Evolutionary conservation across 2,888 invertebrate genomes (phyloP), one percentile per base, ranked within the genome.

Genomic region (Dioctria rufipes): DNA sequence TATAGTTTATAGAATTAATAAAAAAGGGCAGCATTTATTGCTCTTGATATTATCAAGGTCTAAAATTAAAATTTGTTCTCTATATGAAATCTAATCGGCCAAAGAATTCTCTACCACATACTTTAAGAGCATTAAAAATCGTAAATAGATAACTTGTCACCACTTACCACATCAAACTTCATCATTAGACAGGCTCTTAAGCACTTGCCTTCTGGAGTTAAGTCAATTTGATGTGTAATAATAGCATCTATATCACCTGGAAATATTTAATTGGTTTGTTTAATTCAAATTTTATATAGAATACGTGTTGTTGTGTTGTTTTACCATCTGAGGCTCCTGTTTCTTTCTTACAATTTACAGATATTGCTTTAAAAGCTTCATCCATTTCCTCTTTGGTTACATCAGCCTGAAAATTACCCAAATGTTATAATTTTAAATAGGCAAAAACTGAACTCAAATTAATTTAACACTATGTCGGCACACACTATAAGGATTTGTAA

Each of bases 131-230:
- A 46, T 46, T 5, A 9, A 46, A 46, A 46, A 9, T 46, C 49
- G 2, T 46, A 46, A 5, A 46, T 2, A 46, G 5, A 6, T 9
- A 46, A 46, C 25, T 25, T 25, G 25, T 25, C 25, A 25, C 25
- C 25, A 25, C 86, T 83, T 84, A 89, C 89, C 67, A 88, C 84
- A 6, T 85, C 84, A 6, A 87, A 84, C 83, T 87, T 87, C 82
- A 87, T 87, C 84, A 88, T 85, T 37, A 87, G 78, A 81, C 89
- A 89, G 61, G 87, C 86, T 3, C 85, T 86, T 78, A 89, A 82
- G 75, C 89, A 89, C 82, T 88, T 89, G 11, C 85, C 87, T 67
- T 86, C 87, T 4, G 80, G 84, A 5, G 85, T 84, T 4, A 80
- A 82, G 13, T 86, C 85, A 0, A 85, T 80, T 65, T 86, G 83